A percentile compares a stretch with the other conserved stretches of the same genome.
Evolutionary conservation across 92 coral and sea anemone species (phyloP).

Genomic region (Zoanthus solanderi): DNA sequence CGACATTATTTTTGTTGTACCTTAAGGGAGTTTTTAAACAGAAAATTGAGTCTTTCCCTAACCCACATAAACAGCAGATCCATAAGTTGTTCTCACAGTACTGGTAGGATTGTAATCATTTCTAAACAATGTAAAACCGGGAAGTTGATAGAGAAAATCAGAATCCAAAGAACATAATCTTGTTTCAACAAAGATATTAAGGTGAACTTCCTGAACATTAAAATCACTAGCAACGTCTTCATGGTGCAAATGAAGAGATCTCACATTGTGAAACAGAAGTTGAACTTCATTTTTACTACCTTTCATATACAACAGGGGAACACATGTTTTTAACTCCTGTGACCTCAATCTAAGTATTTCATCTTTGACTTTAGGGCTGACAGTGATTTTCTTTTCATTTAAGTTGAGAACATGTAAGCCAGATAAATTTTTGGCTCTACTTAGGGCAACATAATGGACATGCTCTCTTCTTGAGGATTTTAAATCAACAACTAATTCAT

Average conservation of each 20-base stretch:
- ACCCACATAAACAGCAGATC: constrained; percentile 9
- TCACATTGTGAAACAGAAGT: neutral
- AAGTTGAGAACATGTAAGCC: constrained; percentile 43
- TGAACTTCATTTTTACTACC: neutral
- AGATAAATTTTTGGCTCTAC: constrained; percentile 23
- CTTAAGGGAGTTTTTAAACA: neutral
- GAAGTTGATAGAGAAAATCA: too few relatives aligned
- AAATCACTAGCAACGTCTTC: neutral
- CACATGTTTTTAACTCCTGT: neutral
- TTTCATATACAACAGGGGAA: neutral
- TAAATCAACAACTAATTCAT: neutral
- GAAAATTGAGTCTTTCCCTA: neutral
- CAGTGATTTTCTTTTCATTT: constrained; percentile 27
- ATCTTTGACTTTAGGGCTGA: constrained; percentile 1
- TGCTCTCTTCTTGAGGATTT: neutral
- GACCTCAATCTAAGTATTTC: constrained; percentile 18
- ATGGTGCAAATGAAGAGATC: neutral
- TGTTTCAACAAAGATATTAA: neutral
- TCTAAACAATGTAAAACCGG: constrained; percentile 18
- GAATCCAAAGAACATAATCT: neutral
- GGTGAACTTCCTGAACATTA: neutral
- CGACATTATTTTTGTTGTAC: neutral
- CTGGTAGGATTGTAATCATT: constrained; percentile 25
- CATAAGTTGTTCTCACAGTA: constrained; percentile 7
- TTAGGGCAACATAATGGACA: constrained; percentile 38